phyloP scores from a whole-genome alignment of 2,113 vertebrate species.

The Talpa occidentalis region DNA sequence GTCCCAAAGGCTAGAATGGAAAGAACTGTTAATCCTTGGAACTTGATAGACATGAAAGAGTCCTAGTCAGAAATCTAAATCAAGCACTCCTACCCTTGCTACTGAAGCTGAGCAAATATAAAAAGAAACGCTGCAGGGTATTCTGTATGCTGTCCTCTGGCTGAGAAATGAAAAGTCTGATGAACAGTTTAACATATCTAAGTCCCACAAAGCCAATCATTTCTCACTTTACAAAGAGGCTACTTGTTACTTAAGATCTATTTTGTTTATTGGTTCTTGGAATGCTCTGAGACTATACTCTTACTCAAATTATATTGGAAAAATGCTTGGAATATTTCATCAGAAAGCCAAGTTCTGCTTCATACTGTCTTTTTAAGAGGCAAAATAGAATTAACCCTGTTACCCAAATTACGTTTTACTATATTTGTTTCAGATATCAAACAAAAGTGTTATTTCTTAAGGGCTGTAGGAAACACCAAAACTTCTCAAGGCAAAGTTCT shows the following conservation, averaged over 20 bases:
- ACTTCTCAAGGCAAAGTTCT: not conserved
- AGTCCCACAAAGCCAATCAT: not conserved
- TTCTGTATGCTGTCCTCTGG: not conserved
- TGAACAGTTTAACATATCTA: not conserved
- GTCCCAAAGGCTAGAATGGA: not conserved
- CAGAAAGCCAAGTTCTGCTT: constrained; percentile 37
- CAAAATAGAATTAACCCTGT: not conserved
- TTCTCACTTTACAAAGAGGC: not conserved
- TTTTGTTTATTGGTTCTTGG: constrained; percentile 41
- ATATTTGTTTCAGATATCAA: not conserved
- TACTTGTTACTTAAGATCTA: not conserved
- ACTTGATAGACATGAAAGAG: not conserved
- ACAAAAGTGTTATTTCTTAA: not conserved
- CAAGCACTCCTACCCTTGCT: not conserved
- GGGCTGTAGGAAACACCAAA: not conserved
- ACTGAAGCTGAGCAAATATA: not conserved
- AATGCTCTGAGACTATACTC: constrained; percentile 34
- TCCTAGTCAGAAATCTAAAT: constrained; percentile 47
- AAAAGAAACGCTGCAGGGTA: not conserved
- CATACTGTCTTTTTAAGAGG: not conserved
- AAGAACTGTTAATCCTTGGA: constrained; percentile 47
- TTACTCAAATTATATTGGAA: not conserved
- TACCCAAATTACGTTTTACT: not conserved
- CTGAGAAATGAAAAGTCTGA: constrained; percentile 13
- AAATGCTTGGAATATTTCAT: accelerated